Evolutionary conservation across 2,888 invertebrate species (phyloP).

Genomic region (Cosmia trapezina): DNA sequence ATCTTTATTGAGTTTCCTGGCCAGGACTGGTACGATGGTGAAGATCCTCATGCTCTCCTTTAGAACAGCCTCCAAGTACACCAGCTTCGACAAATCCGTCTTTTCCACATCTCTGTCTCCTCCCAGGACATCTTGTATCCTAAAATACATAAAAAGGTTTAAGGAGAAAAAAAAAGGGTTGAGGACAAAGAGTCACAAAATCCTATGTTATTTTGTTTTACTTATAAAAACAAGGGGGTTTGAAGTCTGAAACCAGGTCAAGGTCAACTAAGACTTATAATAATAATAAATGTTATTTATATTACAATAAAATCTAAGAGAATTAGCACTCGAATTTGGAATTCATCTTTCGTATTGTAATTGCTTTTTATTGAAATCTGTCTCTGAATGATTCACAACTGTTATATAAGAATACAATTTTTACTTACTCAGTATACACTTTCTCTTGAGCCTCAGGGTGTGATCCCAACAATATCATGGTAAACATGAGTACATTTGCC

Average conservation of each 20-base stretch:
- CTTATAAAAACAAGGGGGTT: background rate
- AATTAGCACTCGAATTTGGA: background rate
- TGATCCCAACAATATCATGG: slow-evolving; percentile 82
- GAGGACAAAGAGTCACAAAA: background rate
- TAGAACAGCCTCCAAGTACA: slow-evolving; percentile 80
- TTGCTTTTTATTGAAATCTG: background rate
- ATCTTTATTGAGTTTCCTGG: slow-evolving; percentile 75
- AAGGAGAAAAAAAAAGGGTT: background rate
- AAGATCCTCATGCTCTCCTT: slow-evolving; percentile 81
- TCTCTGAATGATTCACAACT: background rate
- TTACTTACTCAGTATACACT: slow-evolving; percentile 77
- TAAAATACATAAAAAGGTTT: slow-evolving; percentile 36
- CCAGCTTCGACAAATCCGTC: slow-evolving; percentile 75
- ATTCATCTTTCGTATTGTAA: background rate
- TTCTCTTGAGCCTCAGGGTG: slow-evolving; percentile 83
- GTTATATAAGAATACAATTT: too few relatives aligned
- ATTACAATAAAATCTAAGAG: background rate
- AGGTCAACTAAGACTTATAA: background rate
- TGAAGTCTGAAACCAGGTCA: background rate
- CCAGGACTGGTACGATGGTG: slow-evolving; percentile 78
- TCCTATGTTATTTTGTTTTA: background rate
- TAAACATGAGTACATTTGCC: slow-evolving; percentile 83
- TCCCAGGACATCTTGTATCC: slow-evolving; percentile 75
- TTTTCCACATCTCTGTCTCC: slow-evolving; percentile 78
- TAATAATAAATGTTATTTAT: background rate